Evolutionary conservation across 2,113 vertebrate species (phyloP).

Genomic region (Cepphus grylle): DNA sequence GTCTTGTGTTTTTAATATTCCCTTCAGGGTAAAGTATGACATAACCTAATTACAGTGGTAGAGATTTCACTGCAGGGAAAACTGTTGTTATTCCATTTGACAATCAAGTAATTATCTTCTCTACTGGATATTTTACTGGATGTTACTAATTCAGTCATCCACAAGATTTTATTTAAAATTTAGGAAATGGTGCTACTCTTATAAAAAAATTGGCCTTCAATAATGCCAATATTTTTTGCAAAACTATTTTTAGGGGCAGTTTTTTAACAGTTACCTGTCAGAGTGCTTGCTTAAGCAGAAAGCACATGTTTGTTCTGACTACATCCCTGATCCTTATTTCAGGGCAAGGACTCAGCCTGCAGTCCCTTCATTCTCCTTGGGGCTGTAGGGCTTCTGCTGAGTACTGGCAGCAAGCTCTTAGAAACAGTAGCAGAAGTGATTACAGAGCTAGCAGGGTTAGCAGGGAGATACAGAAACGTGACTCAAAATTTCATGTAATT

Average conservation of each 20-base stretch:
- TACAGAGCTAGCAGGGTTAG: background rate
- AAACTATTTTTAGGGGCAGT: background rate
- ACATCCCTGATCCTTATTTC: background rate
- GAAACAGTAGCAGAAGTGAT: background rate
- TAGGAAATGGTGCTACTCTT: background rate
- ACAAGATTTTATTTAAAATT: conserved; percentile 65
- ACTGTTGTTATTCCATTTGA: conserved; percentile 73
- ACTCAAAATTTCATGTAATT: background rate
- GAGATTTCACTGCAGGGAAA: conserved; percentile 70
- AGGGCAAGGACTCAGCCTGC: background rate
- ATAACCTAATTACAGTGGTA: conserved; percentile 74
- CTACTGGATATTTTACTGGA: conserved; percentile 59
- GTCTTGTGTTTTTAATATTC: conserved; percentile 71
- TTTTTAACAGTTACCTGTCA: background rate
- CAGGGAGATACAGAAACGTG: fast-evolving
- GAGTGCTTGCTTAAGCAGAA: background rate
- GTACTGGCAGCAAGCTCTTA: background rate
- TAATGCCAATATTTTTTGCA: background rate
- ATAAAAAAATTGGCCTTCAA: background rate
- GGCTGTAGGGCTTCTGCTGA: background rate
- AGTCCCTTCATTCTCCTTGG: background rate
- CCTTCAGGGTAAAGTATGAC: conserved; percentile 67
- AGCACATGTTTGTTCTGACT: background rate
- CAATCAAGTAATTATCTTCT: conserved; percentile 77
- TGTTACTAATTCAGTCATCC: conserved; percentile 68